These are phyloP conservation scores for Sarcophaga subvicina DNA, from an alignment of 2,888 invertebrate genomes.

Conservation along the genomic window DNA sequence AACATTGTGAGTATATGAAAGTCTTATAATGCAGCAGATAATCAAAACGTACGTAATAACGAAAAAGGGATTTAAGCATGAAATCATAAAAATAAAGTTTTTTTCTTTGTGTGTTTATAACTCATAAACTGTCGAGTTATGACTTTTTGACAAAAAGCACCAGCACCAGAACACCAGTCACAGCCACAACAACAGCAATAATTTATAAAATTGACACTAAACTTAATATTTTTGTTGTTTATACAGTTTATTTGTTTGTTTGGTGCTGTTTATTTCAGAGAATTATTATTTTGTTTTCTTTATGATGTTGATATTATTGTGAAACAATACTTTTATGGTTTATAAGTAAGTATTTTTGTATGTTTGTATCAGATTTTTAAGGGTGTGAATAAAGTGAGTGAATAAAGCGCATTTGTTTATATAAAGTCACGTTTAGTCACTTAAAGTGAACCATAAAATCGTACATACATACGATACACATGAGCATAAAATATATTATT, in stretches of 20 bases:
- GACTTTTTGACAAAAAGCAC: neutral
- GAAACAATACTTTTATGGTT: slow-evolving; percentile 39
- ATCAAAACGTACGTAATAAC: slow-evolving; percentile 27
- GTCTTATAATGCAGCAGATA: neutral
- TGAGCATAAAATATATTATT: too few relatives aligned
- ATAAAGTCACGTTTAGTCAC: slow-evolving; percentile 27
- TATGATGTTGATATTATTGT: neutral
- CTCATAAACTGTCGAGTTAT: slow-evolving; percentile 13
- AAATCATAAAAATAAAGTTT: slow-evolving; percentile 29
- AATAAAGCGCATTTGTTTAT: neutral
- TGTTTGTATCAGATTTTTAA: neutral
- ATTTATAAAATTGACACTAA: slow-evolving; percentile 16
- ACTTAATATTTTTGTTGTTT: slow-evolving; percentile 22
- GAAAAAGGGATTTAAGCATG: slow-evolving; percentile 15
- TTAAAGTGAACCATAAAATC: slow-evolving; percentile 4
- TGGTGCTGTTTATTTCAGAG: slow-evolving; percentile 6
- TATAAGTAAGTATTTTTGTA: slow-evolving; percentile 1
- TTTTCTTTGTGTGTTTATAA: slow-evolving; percentile 7
- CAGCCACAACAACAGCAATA: neutral
- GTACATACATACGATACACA: too few relatives aligned
- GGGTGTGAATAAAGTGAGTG: slow-evolving; percentile 12
- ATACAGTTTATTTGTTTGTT: too few relatives aligned
- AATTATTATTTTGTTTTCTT: neutral
- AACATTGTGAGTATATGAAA: too few relatives aligned
- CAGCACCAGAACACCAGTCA: neutral